These are phyloP conservation scores for Paradoxurus hermaphroditus DNA, from an alignment of 2,113 vertebrate species.

Conservation along the genomic window DNA sequence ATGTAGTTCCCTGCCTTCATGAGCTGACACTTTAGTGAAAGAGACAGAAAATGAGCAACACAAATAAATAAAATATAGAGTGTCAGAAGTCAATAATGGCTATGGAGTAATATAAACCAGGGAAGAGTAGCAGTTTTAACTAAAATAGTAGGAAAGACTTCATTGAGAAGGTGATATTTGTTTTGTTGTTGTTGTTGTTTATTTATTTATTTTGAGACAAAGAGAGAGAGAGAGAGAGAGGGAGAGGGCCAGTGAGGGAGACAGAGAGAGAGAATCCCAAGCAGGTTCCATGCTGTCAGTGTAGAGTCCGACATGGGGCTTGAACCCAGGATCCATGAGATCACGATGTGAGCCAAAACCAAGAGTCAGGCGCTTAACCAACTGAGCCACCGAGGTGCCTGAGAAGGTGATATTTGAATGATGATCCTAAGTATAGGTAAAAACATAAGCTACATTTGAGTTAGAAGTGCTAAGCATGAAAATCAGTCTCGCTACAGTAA, in stretches of 20 bases:
- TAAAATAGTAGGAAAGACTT: neutral
- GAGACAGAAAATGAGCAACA: neutral
- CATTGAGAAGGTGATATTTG: neutral
- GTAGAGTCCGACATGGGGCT: no score
- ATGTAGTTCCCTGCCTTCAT: neutral
- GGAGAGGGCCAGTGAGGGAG: no score
- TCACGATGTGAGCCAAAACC: no score
- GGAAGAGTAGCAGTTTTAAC: neutral
- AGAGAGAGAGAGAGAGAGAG: no score
- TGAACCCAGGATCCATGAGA: no score
- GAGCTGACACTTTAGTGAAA: neutral
- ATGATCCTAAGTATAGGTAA: neutral
- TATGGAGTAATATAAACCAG: neutral
- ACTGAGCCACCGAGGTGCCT: no score
- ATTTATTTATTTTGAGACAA: no score
- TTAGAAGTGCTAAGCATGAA: neutral
- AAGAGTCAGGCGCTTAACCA: no score
- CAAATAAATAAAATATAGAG: neutral
- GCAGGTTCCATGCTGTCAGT: no score
- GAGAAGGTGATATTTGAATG: neutral
- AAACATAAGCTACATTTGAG: neutral
- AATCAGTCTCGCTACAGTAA: neutral
- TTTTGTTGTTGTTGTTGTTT: neutral
- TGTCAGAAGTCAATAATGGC: neutral
- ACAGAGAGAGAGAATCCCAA: no score